Conservation (phyloP, 2,113 vertebrate species). For the Pygoscelis adeliae region DNA sequence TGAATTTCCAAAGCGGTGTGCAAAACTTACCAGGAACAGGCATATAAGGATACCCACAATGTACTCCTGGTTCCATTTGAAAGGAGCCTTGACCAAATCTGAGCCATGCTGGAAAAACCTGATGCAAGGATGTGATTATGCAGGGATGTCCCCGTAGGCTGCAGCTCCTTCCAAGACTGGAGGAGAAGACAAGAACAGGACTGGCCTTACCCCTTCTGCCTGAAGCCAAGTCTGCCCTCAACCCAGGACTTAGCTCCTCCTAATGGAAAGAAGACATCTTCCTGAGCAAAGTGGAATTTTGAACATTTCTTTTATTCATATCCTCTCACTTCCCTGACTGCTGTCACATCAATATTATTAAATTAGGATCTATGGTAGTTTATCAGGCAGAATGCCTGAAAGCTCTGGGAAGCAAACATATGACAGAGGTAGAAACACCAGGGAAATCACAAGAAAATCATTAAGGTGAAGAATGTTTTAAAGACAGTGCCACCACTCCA, state of each 20-base stretch:
- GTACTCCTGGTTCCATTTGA: not conserved
- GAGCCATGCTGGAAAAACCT: not conserved
- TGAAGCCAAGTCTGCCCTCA: not conserved
- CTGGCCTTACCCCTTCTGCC: not conserved
- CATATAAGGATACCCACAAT: not conserved
- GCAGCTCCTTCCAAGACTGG: not conserved
- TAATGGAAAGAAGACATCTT: not conserved
- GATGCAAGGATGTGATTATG: not conserved
- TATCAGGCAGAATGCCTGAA: conserved; percentile 30
- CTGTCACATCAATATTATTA: not conserved
- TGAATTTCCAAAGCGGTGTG: not conserved
- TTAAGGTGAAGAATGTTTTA: conserved; percentile 49
- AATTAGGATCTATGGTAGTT: conserved; percentile 12
- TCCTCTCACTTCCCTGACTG: conserved; percentile 13
- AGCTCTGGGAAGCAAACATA: not conserved
- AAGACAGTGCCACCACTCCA: conserved; percentile 30
- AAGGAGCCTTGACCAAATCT: not conserved
- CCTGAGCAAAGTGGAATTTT: not conserved
- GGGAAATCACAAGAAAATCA: conserved; percentile 52
- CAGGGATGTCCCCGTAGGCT: not conserved
- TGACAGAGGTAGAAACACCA: conserved; percentile 41
- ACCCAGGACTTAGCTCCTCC: not conserved
- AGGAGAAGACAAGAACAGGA: not conserved
- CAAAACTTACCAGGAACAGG: not conserved
- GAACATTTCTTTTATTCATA: not conserved